Base-by-base conservation (phyloP, 2,797 vertebrate species). In the Artibeus lituratus region DNA sequence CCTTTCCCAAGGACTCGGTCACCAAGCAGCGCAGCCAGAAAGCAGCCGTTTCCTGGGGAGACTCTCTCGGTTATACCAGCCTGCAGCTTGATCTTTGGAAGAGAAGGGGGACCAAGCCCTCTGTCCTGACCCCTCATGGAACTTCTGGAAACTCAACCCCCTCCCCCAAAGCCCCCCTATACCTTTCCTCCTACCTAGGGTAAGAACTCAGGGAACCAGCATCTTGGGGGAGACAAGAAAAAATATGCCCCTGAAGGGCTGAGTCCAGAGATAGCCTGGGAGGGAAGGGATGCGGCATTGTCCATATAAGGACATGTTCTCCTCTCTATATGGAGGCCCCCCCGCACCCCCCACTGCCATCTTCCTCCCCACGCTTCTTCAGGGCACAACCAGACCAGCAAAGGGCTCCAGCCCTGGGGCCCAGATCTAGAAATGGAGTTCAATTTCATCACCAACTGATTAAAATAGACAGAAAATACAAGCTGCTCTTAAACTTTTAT, bases 391-490 rank as follows among this genome's bases (percentile, higher is more conserved):
- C 62, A 89, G 78, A 49, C 87, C 88, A 96, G 88, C 88, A 86
- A 72, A 93, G 92, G 65, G 90, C 94, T 92, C 77, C 24, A 83
- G 88, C 92, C 96, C 84, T 93, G 83, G 83, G 92, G 59, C 89
- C 87, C 80, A 91, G 83, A 87, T 82, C 84, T 95, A 85, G 96
- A 96, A 96, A 95, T 89, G 95, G 95, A 96, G 93, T 93, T 92
- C 44, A 72, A 0, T 96, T 97, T 97, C 94, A 97, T 95, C 92
- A 93, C 95, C 92, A 96, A 87, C 94, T 95, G 96, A 97, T 96
- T 93, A 95, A 97, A 97, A 96, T 95, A 96, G 94, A 95, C 95
- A 88, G 95, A 96, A 97, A 97, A 93, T 70, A 90, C 91, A 94
- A 74, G 89, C 91, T 95, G 76, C 92, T 91, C 87, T 94, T 88